Percentiles rank a stretch among this genome's conserved stretches.
phyloP scores from a whole-genome alignment of 37 sponge, comb jelly and placozoan genomes.

The Petrosia ficiformis region DNA sequence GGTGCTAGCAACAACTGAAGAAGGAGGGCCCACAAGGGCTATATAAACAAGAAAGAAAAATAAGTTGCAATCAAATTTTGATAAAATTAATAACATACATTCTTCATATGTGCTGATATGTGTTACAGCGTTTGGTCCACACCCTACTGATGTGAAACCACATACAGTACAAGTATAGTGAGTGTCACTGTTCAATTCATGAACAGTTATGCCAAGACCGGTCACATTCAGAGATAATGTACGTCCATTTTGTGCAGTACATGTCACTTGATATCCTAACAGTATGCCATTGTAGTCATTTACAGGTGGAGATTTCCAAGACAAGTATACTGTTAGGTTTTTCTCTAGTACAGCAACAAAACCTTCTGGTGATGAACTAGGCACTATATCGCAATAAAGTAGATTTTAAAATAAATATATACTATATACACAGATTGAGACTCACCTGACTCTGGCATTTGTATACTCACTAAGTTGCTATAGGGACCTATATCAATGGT shows the following conservation, averaged over 20 bases:
- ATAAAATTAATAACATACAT: not conserved
- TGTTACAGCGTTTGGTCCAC: conserved; percentile 2
- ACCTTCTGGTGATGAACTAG: not conserved
- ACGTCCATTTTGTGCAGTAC: not conserved
- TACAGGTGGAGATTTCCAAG: not conserved
- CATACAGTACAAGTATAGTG: conserved; percentile 3
- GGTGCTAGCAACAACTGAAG: not conserved
- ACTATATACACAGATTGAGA: too few species aligned
- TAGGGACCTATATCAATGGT: conserved; percentile 8
- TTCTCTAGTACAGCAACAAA: not conserved
- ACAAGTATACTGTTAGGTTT: not conserved
- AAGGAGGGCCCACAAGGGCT: conserved; percentile 8
- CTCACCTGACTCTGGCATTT: conserved; percentile 27
- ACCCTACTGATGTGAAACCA: conserved; percentile 5
- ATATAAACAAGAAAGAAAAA: not conserved
- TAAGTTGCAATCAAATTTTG: not conserved
- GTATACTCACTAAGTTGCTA: not conserved
- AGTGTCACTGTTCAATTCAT: not conserved
- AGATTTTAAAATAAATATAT: not conserved
- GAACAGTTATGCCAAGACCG: not conserved
- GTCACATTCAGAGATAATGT: not conserved
- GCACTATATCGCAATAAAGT: not conserved
- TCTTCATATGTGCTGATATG: not conserved
- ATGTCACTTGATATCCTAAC: not conserved
- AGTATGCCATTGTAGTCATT: not conserved